Evolutionary conservation across 1,140 invertebrate genomes (phyloP).

Genomic region (Lucilia cuprina): DNA sequence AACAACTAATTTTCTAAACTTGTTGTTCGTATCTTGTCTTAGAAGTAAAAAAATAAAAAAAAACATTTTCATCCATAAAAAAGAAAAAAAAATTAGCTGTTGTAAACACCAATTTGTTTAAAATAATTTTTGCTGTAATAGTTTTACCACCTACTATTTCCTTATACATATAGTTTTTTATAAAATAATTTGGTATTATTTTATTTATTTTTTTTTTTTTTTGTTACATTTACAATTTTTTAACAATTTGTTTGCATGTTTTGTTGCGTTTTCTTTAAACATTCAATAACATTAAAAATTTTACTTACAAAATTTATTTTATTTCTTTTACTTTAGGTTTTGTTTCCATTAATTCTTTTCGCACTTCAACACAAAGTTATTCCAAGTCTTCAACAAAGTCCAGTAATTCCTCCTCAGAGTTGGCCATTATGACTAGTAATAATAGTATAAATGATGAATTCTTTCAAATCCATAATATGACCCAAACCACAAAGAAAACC

Average conservation of each 20-base stretch:
- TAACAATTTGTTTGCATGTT: slow-evolving; percentile 17
- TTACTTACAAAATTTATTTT: neutral
- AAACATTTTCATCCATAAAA: neutral
- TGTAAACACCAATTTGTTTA: neutral
- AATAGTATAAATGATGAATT: slow-evolving; percentile 27
- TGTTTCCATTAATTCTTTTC: slow-evolving; percentile 73
- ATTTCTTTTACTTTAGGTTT: slow-evolving; percentile 68
- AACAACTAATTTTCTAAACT: slow-evolving; percentile 19
- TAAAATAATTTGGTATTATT: neutral
- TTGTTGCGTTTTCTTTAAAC: neutral
- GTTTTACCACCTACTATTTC: slow-evolving; percentile 8
- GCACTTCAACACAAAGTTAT: slow-evolving; percentile 70
- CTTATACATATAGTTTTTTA: neutral
- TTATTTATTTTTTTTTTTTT: neutral
- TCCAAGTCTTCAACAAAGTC: slow-evolving; percentile 63
- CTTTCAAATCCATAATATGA: slow-evolving; percentile 44
- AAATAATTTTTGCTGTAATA: slow-evolving; percentile 8
- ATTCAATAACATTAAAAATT: neutral
- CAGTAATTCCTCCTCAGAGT: slow-evolving; percentile 47
- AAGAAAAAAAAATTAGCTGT: no score
- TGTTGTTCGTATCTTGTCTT: slow-evolving; percentile 29
- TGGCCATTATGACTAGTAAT: slow-evolving; percentile 9
- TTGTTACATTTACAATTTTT: slow-evolving; percentile 5
- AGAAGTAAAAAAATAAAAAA: neutral
- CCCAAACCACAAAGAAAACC: slow-evolving; percentile 38